Evolutionary conservation across 2,797 vertebrate species (phyloP), one percentile per base, ranked within the genome.

Genomic region (Fundulus diaphanus): DNA sequence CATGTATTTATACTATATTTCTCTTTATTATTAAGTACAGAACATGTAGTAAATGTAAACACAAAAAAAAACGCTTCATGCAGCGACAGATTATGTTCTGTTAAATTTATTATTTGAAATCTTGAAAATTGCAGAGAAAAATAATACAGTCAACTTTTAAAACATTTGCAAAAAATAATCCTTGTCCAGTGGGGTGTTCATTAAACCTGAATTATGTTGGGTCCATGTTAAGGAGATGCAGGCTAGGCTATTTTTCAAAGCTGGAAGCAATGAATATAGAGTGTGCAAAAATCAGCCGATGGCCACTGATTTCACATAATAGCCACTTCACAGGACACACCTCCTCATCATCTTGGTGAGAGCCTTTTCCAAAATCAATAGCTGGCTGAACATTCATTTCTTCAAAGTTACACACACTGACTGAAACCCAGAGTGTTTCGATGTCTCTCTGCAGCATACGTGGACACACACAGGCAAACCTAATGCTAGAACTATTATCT

Each of bases 341-440:
- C 90, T 91, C 85, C 90, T 91, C 87, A 89, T 92, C 88, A 90
- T 82, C 86, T 81, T 85, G 87, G 79, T 78, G 54, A 87, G 75
- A 89, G 83, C 86, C 87, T 85, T 92, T 90, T 91, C 86, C 86
- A 86, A 90, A 95, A 95, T 94, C 92, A 93, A 93, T 93, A 93
- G 87, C 76, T 91, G 89, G 89, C 89, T 87, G 85, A 92, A 89
- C 84, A 91, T 90, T 83, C 79, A 83, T 80, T 88, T 87, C 84
- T 83, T 88, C 80, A 75, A 84, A 79, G 59, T 84, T 77, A 78
- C 76, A 78, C 33, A 80, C 76, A 84, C 76, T 75, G 70, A 78
- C 72, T 81, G 57, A 81, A 81, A 86, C 44, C 57, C 66, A 37
- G 18, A 35, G 48, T 61, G 54, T 57, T 48, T 51, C 61, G 54